phyloP scores from a whole-genome alignment of 1,140 invertebrate species.

The Ptiloglossa arizonensis region DNA sequence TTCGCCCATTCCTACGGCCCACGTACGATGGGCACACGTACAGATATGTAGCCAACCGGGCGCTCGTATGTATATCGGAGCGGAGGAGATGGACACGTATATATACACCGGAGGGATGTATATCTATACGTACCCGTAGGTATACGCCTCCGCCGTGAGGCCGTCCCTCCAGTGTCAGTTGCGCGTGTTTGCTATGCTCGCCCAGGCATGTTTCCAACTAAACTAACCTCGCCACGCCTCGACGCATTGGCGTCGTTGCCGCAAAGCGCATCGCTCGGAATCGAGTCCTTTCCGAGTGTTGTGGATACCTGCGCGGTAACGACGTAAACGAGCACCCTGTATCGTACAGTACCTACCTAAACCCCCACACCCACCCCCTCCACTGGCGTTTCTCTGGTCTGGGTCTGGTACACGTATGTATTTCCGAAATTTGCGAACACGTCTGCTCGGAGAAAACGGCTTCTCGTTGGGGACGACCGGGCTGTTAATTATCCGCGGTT shows the following conservation, averaged over 20 bases:
- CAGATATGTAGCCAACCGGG: too few relatives aligned
- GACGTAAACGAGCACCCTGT: neutral
- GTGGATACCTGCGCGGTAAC: slow-evolving; percentile 45
- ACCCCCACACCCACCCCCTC: too few relatives aligned
- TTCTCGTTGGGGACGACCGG: neutral
- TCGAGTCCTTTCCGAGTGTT: slow-evolving; percentile 56
- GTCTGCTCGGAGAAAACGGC: neutral
- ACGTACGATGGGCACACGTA: neutral
- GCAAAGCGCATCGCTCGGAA: slow-evolving; percentile 63
- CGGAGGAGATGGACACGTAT: neutral
- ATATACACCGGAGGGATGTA: slow-evolving; percentile 12
- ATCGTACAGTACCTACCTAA: too few relatives aligned
- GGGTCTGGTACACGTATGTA: too few relatives aligned
- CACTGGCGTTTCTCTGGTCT: too few relatives aligned
- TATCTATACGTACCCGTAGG: slow-evolving; percentile 61
- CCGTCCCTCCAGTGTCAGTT: slow-evolving; percentile 78
- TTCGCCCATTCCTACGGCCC: slow-evolving; percentile 25
- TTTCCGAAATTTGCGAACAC: slow-evolving; percentile 16
- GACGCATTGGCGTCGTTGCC: slow-evolving; percentile 73
- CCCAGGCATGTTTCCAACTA: slow-evolving; percentile 79
- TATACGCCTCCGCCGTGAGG: slow-evolving; percentile 69
- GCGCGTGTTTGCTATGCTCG: slow-evolving; percentile 79
- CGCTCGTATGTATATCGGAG: neutral
- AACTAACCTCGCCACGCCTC: slow-evolving; percentile 78
- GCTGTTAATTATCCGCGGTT: too few relatives aligned